phyloP scores from a whole-genome alignment of 2,888 invertebrate genomes.

The Dorcus hopei region DNA sequence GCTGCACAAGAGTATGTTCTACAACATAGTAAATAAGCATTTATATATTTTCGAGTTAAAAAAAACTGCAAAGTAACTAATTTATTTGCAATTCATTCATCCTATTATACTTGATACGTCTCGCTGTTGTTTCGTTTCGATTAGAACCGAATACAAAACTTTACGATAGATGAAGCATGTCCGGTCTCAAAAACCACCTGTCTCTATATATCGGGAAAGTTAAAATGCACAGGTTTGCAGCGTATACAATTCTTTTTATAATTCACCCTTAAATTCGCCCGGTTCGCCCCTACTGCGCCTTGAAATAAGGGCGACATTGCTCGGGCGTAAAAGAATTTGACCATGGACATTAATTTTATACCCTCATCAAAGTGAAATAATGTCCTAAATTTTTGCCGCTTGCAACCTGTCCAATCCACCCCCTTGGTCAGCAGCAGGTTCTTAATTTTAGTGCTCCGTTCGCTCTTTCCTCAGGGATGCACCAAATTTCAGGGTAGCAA shows the following conservation, averaged over 20 bases:
- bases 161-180: conserved; percentile 27
- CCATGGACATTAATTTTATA: conserved; percentile 45
- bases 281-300: conserved; percentile 19
- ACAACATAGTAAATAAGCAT: neutral
- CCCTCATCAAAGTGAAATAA: conserved; percentile 48
- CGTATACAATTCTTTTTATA: conserved; percentile 23
- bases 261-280: conserved; percentile 24
- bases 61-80: neutral
- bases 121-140: neutral
- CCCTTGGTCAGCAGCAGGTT: conserved; percentile 28
- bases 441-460: conserved; percentile 13
- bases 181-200: conserved; percentile 41
- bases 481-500: conserved; percentile 8
- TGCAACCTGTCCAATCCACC: conserved; percentile 35
- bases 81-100: conserved; percentile 4
- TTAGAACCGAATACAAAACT: conserved; percentile 9
- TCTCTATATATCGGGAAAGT: conserved; percentile 36
- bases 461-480: conserved; percentile 9
- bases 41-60: neutral
- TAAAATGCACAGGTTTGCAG: conserved; percentile 40
- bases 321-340: conserved; percentile 23
- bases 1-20: neutral
- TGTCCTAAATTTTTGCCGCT: conserved; percentile 37
- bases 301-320: conserved; percentile 20
- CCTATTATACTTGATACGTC: neutral